Base-by-base conservation (phyloP, 2,797 vertebrate genomes). In the Diceros bicornis region DNA sequence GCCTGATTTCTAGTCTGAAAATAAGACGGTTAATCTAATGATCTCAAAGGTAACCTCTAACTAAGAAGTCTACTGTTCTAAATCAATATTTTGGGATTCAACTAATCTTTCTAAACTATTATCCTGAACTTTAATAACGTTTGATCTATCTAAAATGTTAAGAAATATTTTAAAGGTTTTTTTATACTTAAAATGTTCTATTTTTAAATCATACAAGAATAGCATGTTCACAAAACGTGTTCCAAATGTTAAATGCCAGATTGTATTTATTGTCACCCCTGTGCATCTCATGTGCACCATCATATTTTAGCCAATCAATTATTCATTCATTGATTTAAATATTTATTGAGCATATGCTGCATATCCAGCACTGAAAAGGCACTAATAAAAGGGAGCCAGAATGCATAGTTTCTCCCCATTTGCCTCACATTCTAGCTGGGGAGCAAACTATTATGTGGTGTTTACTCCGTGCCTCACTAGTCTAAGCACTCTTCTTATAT, bases 141-240 rank as follows among this genome's bases (percentile, higher is more conserved):
- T 85, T 79, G 25, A 61, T 89, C 17, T 32, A 64, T 68, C 47
- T 83, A 62, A 83, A 89, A 59, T 82, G 13, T 44, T 75, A 66
- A 50, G n/a, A 64, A 41, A 79, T 66, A 81, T 78, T 81, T 81
- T 77, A 11, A 77, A 95, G 47, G 4, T 21, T 79, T 91, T 77
- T 71, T 85, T 91, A 75, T 72, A 68, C 12, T 37, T 87, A 4
- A 71, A 75, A 29, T 97, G 25, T 87, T 84, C 37, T 89, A 61
- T 16, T 88, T 95, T 95, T 93, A 50, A 96, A 77, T 91, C 74
- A 91, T 44, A 27, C 11, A 95, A 78, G 17, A 81, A 90, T 82
- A 93, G 68, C 32, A 74, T 78, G 25, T n/a, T 89, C 64, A 87
- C 87, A 32, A 97, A 92, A 79, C 96, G 79, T 29, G 23, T 79